Base-by-base conservation (phyloP, 2,797 vertebrate genomes). In the Anabas testudineus region DNA sequence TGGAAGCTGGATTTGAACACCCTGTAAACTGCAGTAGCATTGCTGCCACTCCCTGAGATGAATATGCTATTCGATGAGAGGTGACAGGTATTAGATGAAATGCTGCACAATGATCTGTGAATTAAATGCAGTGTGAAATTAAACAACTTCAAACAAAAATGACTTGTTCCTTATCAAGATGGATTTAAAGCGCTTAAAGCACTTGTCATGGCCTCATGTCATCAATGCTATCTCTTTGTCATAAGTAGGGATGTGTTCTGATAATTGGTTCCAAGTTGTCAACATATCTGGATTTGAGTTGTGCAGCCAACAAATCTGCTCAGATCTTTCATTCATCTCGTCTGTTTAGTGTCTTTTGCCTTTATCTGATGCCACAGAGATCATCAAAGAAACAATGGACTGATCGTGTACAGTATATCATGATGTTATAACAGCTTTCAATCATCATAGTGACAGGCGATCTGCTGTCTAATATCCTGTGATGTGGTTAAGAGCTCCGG, bases 51-150 rank as follows among this genome's bases (percentile, higher is more conserved):
- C 43, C 10, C 16, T 10, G 57, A 46, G 55, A 74, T 71, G 30
- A 62, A 69, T 78, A 54, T 63, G 3, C 47, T n/a, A 4, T 56
- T 28, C 24, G 30, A 55, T 66, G 56, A 63, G 57, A 42, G 66
- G 37, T 67, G 62, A 49, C 82, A 67, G 42, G 56, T 48, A 47
- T 75, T 56, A 53, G 58, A 53, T 63, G 47, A 42, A 73, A 78
- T 28, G 59, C 47, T 34, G 22, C 45, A 26, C 22, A 21, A 59
- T 69, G 63, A 69, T 54, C 22, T 67, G 69, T 71, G 69, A 74
- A 81, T 62, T 49, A 70, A 80, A 83, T 66, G 52, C 58, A 32
- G 52, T 78, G 71, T 72, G 75, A 83, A 74, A 78, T 65, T 65
- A 52, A 80, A 56, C 56, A 68, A 51, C 65, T 63, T 67, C 22